These are phyloP conservation scores for Drosophila mimica DNA, from an alignment of 2,888 invertebrate genomes.

Conservation along the genomic window DNA sequence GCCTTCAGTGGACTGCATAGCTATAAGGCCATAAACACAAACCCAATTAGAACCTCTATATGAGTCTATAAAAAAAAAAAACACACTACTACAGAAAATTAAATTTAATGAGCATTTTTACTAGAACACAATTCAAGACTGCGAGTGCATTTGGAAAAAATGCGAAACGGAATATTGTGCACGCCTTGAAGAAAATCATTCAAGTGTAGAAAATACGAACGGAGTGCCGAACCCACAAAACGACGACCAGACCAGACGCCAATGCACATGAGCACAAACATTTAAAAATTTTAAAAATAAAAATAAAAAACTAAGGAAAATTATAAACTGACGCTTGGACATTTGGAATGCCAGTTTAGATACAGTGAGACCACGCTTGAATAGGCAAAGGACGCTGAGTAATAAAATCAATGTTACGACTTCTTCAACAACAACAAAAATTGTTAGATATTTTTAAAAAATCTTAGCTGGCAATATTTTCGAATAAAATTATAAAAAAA, in stretches of 20 bases:
- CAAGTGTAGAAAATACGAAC: conserved; percentile 70
- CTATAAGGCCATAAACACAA: conserved; percentile 20
- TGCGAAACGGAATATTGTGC: conserved; percentile 69
- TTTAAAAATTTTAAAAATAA: conserved; percentile 16
- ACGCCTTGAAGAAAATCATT: conserved; percentile 79
- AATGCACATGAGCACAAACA: conserved; percentile 51
- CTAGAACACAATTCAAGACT: conserved; percentile 53
- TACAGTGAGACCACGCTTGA: conserved; percentile 43
- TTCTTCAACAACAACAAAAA: not conserved
- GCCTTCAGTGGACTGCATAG: conserved; percentile 12
- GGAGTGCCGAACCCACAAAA: conserved; percentile 65
- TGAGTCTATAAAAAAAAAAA: conserved; percentile 29
- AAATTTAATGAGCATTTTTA: conserved; percentile 75
- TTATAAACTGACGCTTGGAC: conserved; percentile 71
- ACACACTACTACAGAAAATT: conserved; percentile 50
- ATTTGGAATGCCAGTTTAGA: conserved; percentile 56
- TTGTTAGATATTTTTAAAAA: not conserved
- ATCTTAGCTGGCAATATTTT: not conserved
- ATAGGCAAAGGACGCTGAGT: not conserved
- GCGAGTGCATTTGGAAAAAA: conserved; percentile 69
- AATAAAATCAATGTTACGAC: not conserved
- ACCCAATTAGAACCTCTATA: conserved; percentile 27
- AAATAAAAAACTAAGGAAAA: conserved; percentile 37
- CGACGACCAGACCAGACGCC: conserved; percentile 39
- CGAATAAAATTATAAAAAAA: not conserved